Evolutionary conservation across 2,888 invertebrate species (phyloP), one percentile per base, ranked within the genome.

Genomic region (Microctonus hyperodae): DNA sequence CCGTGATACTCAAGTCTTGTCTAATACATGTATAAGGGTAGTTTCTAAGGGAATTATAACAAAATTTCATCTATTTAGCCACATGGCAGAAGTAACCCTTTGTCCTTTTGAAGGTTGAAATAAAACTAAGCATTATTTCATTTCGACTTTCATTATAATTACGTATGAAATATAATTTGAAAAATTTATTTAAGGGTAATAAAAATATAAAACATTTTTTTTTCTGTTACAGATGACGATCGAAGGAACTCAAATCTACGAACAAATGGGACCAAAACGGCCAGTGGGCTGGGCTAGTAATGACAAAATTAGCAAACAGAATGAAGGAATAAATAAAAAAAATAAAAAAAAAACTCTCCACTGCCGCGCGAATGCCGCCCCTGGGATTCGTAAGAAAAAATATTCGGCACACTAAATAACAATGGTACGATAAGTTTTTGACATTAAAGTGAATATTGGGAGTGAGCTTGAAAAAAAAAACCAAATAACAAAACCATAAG

Each of bases 221-320:
- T 0, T 23, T 64, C 37, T 71, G 64, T 73, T 77, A 22, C 87
- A 88, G 88, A 87, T 83, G 86, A 86, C 75, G 87, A 85, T 80
- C 85, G 86, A 77, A 86, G 86, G 81, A 87, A 85, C 82, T 86
- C 87, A 78, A 88, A 87, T 83, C 84, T 88, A 78, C 86, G 87
- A 79, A 88, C 87, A 79, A 88, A 88, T 83, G 88, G 88, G 85
- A 88, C 88, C 82, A 88, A 88, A 80, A 79, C 83, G 83, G 82
- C 85, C 75, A 86, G 86, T 79, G 85, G 84, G 76, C 85, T 86
- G 79, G 83, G 85, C 76, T 84, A 81, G 77, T 74, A 51, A 53
- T 60, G 56, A 66, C 37, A 51, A 51, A 61, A 33, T 37, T 40
- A 48, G 50, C 50, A 28, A 64, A 61, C 13, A 13, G 10, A 57